Evolutionary conservation across 2,797 vertebrate genomes (phyloP), one percentile per base, ranked within the genome.

Genomic region (Otolemur crassicaudatus): DNA sequence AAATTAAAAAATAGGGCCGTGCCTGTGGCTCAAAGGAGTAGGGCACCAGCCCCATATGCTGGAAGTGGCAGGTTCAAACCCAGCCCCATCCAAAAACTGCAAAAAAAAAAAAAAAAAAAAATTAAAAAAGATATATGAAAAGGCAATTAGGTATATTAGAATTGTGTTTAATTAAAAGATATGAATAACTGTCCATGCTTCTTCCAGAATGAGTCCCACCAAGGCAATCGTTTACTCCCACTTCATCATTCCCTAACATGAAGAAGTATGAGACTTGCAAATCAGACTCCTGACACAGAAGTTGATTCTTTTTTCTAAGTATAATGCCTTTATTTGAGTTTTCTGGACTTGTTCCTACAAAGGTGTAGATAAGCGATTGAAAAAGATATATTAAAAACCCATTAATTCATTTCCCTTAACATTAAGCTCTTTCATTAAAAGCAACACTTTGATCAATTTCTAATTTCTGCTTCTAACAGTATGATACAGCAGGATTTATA

Each of bases 371-470:
- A 70, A 93, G 43, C 72, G 75, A 96, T 29, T 22, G 43, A 91
- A 77, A 85, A 87, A 75, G 37, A 87, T 56, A 88, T 75, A 96
- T 91, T 87, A 91, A 97, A 94, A 93, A 96, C 73, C 70, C n/a
- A 86, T 76, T 79, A 67, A 84, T 94, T 95, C 12, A 53, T 94
- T 93, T 97, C 85, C 49, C 67, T 96, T 90, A 95, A 97, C 86
- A 94, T 95, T 91, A 87, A 94, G 88, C 43, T 89, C 73, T 61
- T 97, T 94, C 87, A 97, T 95, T 93, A 95, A 97, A 96, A 96
- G 27, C n/a, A 76, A 46, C 1, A 14, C 80, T 75, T 86, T 37
- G 29, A 90, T 92, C 81, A 87, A 31, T 95, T 90, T 94, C 93
- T 72, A 92, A 83, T 93, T 94, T 90, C 87, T 90, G 40, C 49